Evolutionary conservation across 92 coral and sea anemone genomes (phyloP).

Genomic region (Actinernus sp.): DNA sequence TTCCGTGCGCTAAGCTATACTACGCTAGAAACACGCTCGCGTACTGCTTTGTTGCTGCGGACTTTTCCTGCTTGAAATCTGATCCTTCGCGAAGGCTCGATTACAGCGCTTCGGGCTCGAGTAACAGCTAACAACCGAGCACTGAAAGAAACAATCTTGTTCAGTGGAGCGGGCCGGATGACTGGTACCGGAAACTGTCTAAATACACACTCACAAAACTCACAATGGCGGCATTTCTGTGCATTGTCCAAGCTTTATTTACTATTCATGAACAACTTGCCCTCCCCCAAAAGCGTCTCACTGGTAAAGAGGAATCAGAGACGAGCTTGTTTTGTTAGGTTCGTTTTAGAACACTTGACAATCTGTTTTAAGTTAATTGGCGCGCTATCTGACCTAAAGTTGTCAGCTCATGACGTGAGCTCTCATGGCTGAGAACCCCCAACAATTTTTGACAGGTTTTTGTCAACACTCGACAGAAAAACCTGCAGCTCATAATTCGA

Average conservation of each 20-base stretch:
- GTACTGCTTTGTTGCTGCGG: too few species aligned
- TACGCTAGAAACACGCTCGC: too few species aligned
- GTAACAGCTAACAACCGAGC: background rate
- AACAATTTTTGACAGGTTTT: too few species aligned
- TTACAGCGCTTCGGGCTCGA: background rate
- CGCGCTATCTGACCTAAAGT: constrained; percentile 1
- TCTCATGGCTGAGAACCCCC: too few species aligned
- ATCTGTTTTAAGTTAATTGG: background rate
- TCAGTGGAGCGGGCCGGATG: background rate
- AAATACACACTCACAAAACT: too few species aligned
- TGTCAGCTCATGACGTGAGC: too few species aligned
- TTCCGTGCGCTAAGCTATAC: too few species aligned
- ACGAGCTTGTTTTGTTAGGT: background rate
- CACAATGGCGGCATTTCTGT: background rate
- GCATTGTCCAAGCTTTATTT: background rate
- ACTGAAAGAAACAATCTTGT: background rate
- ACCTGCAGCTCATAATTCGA: too few species aligned
- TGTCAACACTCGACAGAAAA: too few species aligned
- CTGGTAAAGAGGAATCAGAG: too few species aligned
- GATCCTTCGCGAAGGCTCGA: background rate
- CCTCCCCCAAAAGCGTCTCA: background rate
- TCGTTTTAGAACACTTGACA: background rate
- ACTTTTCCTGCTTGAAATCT: background rate
- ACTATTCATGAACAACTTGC: background rate
- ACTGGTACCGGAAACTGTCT: background rate